Conservation (phyloP, 2,888 invertebrate genomes). For the Rhopalosiphum nymphaeae region DNA sequence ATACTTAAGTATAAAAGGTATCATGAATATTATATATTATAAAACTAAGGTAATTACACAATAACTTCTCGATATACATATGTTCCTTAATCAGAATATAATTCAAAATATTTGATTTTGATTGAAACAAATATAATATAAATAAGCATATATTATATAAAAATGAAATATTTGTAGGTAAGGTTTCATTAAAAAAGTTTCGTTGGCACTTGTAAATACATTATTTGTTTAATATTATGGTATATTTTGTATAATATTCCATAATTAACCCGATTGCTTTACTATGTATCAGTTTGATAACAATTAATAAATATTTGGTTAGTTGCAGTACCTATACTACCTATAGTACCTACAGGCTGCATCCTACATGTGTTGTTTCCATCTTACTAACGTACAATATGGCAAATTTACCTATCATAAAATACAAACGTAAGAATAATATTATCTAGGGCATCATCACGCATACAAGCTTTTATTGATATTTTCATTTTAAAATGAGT, state of each 20-base stretch:
- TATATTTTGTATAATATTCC: background rate
- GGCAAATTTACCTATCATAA: too few relatives aligned
- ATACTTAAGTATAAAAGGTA: background rate
- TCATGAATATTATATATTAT: background rate
- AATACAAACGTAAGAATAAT: too few relatives aligned
- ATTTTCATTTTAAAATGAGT: too few relatives aligned
- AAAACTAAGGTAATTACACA: background rate
- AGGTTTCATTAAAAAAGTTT: too few relatives aligned
- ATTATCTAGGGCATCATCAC: too few relatives aligned
- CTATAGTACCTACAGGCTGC: too few relatives aligned
- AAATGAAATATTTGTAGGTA: too few relatives aligned
- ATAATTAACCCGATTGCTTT: background rate
- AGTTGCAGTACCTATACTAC: background rate
- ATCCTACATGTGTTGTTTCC: too few relatives aligned
- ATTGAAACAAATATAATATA: background rate
- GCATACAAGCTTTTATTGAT: too few relatives aligned
- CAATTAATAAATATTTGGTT: background rate
- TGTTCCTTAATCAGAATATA: background rate
- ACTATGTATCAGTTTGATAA: background rate
- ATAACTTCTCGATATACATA: background rate
- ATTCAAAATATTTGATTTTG: background rate
- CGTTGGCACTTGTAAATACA: too few relatives aligned
- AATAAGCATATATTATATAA: too few relatives aligned
- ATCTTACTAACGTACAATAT: too few relatives aligned
- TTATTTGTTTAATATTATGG: background rate